Evolutionary conservation across 2,888 invertebrate species (phyloP).

Genomic region (Sipha maydis): DNA sequence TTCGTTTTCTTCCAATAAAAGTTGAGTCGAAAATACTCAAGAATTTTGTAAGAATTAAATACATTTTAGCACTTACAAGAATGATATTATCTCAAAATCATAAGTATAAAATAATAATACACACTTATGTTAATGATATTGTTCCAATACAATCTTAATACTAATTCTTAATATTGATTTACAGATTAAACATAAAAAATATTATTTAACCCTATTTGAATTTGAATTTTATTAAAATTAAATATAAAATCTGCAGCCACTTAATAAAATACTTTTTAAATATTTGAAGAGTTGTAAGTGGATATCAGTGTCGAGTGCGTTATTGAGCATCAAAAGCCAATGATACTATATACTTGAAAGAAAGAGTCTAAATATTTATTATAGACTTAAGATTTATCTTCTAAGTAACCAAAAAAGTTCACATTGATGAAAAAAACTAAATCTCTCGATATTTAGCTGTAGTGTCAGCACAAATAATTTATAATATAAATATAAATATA

Average conservation of each 20-base stretch:
- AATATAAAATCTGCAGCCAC: constrained; percentile 7
- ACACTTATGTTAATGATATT: too few species aligned
- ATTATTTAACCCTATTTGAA: background rate
- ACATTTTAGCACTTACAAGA: too few species aligned
- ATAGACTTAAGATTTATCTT: constrained; percentile 24
- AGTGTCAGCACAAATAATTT: background rate
- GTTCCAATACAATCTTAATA: background rate
- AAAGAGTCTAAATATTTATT: constrained; percentile 54
- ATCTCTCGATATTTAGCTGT: background rate
- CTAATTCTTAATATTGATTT: background rate
- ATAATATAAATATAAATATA: too few species aligned
- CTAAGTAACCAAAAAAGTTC: background rate
- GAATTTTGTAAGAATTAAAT: background rate
- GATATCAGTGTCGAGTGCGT: constrained; percentile 40
- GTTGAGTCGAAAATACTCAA: background rate
- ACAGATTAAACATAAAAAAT: background rate
- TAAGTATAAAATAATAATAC: too few species aligned
- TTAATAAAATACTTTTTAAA: constrained; percentile 41
- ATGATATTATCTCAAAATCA: too few species aligned
- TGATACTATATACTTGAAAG: constrained; percentile 12
- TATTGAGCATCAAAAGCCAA: constrained; percentile 25
- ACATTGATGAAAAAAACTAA: constrained; percentile 7
- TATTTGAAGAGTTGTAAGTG: constrained; percentile 52
- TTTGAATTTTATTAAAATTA: background rate
- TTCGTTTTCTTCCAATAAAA: background rate